Percentiles rank a stretch among this genome's conserved stretches.
phyloP scores from a whole-genome alignment of 2,888 invertebrate genomes.

The Amphipyra tragopoginis region DNA sequence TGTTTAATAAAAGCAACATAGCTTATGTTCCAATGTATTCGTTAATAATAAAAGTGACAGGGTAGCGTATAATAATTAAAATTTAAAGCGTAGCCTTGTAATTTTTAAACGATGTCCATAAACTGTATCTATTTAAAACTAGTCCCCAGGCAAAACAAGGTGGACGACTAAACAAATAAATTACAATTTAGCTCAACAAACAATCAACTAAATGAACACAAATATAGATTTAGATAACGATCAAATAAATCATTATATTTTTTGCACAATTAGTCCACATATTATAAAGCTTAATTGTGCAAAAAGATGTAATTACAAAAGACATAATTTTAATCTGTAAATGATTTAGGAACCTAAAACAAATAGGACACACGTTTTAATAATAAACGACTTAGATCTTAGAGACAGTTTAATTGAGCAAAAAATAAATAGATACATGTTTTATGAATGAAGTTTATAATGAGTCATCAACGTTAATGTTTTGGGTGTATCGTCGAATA shows the following conservation, averaged over 20 bases:
- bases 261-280: conserved; percentile 35
- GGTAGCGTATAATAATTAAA: too few species aligned
- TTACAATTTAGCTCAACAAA: conserved; percentile 47
- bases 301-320: conserved; percentile 33
- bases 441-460: conserved; percentile 34
- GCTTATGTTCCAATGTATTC: too few species aligned
- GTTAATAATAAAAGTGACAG: too few species aligned
- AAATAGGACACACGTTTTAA: conserved; percentile 24
- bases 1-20: too few species aligned
- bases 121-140: conserved; percentile 29
- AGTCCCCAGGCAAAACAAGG: conserved; percentile 36
- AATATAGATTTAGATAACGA: conserved; percentile 22
- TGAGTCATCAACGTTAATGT: conserved; percentile 12
- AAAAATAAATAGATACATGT: conserved; percentile 38
- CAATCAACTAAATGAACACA: conserved; percentile 33
- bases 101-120: conserved; percentile 2
- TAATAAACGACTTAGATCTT: conserved; percentile 12
- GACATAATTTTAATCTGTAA: conserved; percentile 24
- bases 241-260: conserved; percentile 41
- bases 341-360: conserved; percentile 35
- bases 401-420: conserved; percentile 16
- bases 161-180: conserved; percentile 38
- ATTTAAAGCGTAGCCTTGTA: background rate
- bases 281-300: conserved; percentile 31
- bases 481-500: conserved; percentile 24